These are phyloP conservation scores for Protosalanx chinensis DNA, from an alignment of 2,797 vertebrate species.

Conservation along the genomic window DNA sequence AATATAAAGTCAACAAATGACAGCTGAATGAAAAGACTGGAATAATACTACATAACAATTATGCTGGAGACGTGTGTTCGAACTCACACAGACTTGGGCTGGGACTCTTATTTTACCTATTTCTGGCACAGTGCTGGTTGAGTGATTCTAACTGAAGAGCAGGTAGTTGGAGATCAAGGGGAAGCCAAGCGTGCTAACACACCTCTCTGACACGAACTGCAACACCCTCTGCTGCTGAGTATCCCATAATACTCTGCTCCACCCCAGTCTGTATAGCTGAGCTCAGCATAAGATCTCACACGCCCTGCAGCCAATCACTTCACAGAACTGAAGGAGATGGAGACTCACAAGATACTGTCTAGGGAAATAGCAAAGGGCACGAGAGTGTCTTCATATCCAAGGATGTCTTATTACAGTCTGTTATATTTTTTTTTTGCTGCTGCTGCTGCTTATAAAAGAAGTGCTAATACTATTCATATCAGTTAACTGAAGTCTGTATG, in stretches of 20 bases:
- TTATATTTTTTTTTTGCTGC: no score
- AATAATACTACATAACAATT: neutral
- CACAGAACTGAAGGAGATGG: neutral
- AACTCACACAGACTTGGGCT: neutral
- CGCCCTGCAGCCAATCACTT: neutral
- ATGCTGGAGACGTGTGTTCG: neutral
- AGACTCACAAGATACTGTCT: neutral
- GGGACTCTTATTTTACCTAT: neutral
- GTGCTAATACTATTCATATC: neutral
- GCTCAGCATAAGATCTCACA: neutral
- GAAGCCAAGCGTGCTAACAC: neutral
- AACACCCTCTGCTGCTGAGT: conserved; percentile 1
- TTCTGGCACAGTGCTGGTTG: neutral
- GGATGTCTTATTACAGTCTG: no score
- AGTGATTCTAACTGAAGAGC: neutral
- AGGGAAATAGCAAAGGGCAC: neutral
- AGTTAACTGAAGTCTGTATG: neutral
- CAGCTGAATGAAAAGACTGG: neutral
- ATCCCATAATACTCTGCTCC: neutral
- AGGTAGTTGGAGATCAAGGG: neutral
- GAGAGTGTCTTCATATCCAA: neutral
- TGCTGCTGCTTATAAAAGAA: neutral
- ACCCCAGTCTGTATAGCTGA: neutral
- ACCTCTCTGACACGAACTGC: neutral
- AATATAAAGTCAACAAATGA: neutral